Evolutionary conservation across 2,113 vertebrate genomes (phyloP), one percentile per base, ranked within the genome.

Genomic region (Alaudala cheleensis): DNA sequence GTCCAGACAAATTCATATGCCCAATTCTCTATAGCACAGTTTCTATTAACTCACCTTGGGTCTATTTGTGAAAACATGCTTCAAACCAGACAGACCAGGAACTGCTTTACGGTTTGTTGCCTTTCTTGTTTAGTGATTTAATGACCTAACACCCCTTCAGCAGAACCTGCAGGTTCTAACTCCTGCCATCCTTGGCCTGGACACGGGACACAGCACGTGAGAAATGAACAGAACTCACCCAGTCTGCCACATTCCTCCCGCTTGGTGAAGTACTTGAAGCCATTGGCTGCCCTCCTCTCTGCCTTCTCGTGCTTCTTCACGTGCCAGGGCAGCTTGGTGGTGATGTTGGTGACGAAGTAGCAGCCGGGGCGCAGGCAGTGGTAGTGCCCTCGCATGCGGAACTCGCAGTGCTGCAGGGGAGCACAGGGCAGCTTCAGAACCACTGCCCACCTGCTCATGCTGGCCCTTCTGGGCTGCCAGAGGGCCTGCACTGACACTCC

Each of bases 241-340:
- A 98, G 98, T 91, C 99, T 97, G 86, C 99, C 99, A 39, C 99
- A 99, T 91, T 99, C 99, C 90, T 99, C 99, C 16, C 99, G 96
- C 97, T 99, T 99, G 97, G 99, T 99, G 93, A 99, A 99, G 95
- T 99, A 99, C 94, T 99, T 99, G 98, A 99, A 99, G 34, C 99
- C 99, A 0, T 99, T 99, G 97, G 99, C 99, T 1, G 99, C 99
- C 16, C 99, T 98, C 33, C 99, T 98, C 97, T 99, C 99, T 0
- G 99, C 99, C 91, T 99, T 99, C 98, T 99, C 99, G 0, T 99
- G 99, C 90, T 99, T 99, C 92, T 99, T 99, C 90, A 99, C 90
- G 31, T 99, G 99, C 99, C 99, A 99, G 9, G 99, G 99, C 94
- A 99, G 98, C 97, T 99, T 99, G 97, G 99, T 99, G 97, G 99